Percentiles rank a stretch among this genome's conserved stretches.
These are phyloP conservation scores for Isoperla grammatica DNA, from an alignment of 2,888 invertebrate species.

Conservation along the genomic window DNA sequence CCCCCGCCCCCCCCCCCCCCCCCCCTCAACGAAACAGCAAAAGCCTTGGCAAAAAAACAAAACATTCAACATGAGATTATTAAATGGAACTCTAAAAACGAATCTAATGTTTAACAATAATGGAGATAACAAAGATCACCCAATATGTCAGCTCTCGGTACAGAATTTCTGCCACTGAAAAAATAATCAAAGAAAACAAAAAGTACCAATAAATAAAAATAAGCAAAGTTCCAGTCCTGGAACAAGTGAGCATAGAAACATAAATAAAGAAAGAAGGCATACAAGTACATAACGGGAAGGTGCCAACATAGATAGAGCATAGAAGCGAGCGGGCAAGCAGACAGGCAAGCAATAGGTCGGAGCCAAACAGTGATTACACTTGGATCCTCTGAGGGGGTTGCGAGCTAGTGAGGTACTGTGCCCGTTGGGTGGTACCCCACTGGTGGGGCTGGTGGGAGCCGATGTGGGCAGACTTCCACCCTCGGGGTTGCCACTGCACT, in stretches of 20 bases:
- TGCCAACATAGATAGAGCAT: conserved; percentile 13
- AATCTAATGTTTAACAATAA: too few species aligned
- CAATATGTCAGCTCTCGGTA: not conserved
- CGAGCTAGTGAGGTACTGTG: conserved; percentile 51
- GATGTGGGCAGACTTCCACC: conserved; percentile 59
- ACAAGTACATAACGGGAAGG: not conserved
- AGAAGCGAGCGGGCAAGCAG: conserved; percentile 19
- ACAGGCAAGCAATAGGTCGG: too few species aligned
- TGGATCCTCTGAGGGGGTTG: conserved; percentile 75
- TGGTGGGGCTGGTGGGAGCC: conserved; percentile 45
- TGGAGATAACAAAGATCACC: too few species aligned
- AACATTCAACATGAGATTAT: not conserved
- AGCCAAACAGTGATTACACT: conserved; percentile 55
- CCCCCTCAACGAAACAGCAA: not conserved
- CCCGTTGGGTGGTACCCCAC: conserved; percentile 33
- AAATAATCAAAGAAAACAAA: not conserved
- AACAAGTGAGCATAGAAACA: not conserved
- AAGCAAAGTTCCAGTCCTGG: not conserved
- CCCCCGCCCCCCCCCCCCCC: too few species aligned
- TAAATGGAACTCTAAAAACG: too few species aligned
- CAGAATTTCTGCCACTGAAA: not conserved
- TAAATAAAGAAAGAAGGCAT: conserved; percentile 3
- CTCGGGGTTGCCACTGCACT: conserved; percentile 59
- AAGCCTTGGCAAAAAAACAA: not conserved
- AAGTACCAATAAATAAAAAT: not conserved